phyloP scores from a whole-genome alignment of 2,113 vertebrate genomes.

The Gobiocypris rarus region DNA sequence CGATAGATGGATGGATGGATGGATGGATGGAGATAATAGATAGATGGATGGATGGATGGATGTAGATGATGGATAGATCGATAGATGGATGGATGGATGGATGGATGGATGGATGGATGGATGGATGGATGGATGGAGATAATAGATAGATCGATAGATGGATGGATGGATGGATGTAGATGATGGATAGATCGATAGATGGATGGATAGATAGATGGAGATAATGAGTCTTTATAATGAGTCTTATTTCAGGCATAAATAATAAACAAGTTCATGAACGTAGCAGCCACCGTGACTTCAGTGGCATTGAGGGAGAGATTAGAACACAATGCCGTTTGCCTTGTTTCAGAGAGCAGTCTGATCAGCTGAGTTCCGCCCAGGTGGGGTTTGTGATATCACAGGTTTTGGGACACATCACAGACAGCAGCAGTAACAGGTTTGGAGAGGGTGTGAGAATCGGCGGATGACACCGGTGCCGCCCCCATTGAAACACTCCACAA shows the following conservation, averaged over 20 bases:
- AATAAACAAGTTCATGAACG: not conserved
- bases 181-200: too few species aligned
- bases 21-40: too few species aligned
- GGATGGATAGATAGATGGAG: too few species aligned
- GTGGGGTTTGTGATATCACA: slow-evolving; percentile 13
- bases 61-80: too few species aligned
- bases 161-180: too few species aligned
- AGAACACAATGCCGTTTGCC: not conserved
- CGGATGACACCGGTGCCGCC: slow-evolving; percentile 62
- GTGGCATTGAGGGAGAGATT: not conserved
- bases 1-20: too few species aligned
- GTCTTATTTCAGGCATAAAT: not conserved
- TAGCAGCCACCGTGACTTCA: not conserved
- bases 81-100: too few species aligned
- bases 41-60: too few species aligned
- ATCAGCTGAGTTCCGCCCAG: not conserved
- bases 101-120: too few species aligned
- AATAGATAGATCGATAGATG: too few species aligned
- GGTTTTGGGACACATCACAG: slow-evolving; percentile 25
- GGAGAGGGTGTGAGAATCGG: slow-evolving; percentile 44
- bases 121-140: too few species aligned
- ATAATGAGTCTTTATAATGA: not conserved
- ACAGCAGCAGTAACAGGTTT: slow-evolving; percentile 14
- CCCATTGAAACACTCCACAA: slow-evolving; percentile 62
- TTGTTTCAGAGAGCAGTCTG: not conserved